Percentiles rank a stretch among this genome's conserved stretches.
phyloP scores from a whole-genome alignment of 2,797 vertebrate genomes.

The Acanthornis magna region DNA sequence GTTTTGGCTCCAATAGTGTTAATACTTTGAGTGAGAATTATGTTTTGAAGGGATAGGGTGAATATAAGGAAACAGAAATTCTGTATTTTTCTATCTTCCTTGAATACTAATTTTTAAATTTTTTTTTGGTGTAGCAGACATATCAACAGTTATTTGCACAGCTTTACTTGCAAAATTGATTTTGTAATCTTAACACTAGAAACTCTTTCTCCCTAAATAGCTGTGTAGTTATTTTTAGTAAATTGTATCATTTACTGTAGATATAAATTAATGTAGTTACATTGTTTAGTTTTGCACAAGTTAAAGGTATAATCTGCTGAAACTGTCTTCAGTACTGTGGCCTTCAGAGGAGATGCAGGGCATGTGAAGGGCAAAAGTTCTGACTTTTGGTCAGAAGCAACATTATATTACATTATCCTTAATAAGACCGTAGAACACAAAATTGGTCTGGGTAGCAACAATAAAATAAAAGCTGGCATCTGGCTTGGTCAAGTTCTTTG shows the following conservation, averaged over 20 bases:
- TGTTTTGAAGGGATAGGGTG: neutral
- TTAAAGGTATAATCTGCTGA: neutral
- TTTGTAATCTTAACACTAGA: neutral
- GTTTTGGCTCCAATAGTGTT: neutral
- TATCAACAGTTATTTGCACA: neutral
- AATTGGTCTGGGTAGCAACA: fast-evolving
- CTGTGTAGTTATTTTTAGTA: neutral
- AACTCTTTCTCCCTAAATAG: neutral
- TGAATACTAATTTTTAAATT: neutral
- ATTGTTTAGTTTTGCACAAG: neutral
- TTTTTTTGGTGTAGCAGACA: neutral
- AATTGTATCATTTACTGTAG: neutral
- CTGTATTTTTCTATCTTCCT: neutral
- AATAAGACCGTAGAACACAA: neutral
- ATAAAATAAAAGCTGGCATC: neutral
- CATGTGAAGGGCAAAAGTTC: neutral
- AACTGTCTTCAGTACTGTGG: neutral
- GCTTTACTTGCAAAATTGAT: neutral
- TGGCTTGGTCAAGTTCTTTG: neutral
- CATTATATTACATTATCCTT: neutral
- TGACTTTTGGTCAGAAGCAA: neutral
- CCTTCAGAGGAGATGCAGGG: neutral
- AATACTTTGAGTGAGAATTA: neutral
- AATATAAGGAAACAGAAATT: neutral
- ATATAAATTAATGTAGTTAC: neutral